A percentile compares a stretch with the other conserved stretches of the same genome.
These are phyloP conservation scores for Pteronotus mesoamericanus DNA, from an alignment of 2,797 vertebrate species.

Conservation along the genomic window DNA sequence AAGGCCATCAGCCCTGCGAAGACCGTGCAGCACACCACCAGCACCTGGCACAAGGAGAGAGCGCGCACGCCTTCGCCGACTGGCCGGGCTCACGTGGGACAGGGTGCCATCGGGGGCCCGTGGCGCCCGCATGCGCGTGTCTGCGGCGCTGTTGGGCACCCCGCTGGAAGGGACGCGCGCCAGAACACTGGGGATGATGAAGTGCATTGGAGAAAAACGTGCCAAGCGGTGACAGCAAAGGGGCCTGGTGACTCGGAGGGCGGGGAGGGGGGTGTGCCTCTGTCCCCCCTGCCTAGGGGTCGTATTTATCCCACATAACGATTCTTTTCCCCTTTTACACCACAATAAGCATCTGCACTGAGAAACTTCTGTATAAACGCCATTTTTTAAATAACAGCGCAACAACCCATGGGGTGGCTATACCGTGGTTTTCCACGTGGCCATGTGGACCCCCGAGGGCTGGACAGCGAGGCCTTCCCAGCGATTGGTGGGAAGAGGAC, in stretches of 20 bases:
- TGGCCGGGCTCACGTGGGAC: too few relatives aligned
- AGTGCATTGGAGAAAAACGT: not conserved
- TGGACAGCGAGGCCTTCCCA: too few relatives aligned
- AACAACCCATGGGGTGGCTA: not conserved
- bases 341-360: not conserved
- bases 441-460: not conserved
- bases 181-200: not conserved
- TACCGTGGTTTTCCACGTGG: not conserved
- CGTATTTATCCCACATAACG: not conserved
- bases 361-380: not conserved
- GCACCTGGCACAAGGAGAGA: slow-evolving; percentile 72
- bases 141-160: too few relatives aligned
- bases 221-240: not conserved
- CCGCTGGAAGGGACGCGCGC: too few relatives aligned
- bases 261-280: too few relatives aligned
- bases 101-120: too few relatives aligned
- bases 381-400: not conserved
- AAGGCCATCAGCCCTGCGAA: slow-evolving; percentile 87
- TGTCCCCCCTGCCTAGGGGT: too few relatives aligned
- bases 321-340: not conserved
- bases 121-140: too few relatives aligned
- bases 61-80: not conserved
- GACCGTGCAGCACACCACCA: slow-evolving; percentile 84
- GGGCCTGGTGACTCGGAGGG: not conserved
- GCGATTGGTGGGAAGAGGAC: not conserved